These are phyloP conservation scores for Sphinx pinastri DNA, from an alignment of 2,888 invertebrate genomes.

Conservation along the genomic window DNA sequence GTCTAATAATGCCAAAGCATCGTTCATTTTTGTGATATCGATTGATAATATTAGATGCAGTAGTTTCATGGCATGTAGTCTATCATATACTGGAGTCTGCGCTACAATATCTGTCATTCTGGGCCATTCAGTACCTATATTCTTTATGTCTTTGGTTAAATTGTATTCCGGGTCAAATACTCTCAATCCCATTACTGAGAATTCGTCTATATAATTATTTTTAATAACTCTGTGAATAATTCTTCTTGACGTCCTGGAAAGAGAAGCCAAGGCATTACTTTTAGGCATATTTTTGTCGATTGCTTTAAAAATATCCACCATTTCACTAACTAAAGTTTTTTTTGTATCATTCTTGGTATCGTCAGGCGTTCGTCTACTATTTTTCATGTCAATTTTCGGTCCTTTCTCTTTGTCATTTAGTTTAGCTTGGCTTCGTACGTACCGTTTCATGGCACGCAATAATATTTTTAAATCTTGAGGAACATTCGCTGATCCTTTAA, in stretches of 20 bases:
- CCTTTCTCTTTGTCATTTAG: conserved; percentile 28
- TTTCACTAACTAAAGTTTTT: conserved; percentile 20
- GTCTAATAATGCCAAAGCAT: conserved; percentile 49
- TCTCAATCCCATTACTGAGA: conserved; percentile 37
- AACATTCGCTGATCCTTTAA: conserved; percentile 39
- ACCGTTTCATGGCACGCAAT: conserved; percentile 54
- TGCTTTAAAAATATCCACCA: conserved; percentile 51
- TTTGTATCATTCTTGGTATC: conserved; percentile 31
- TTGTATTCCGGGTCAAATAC: conserved; percentile 50
- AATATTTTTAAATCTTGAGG: conserved; percentile 54
- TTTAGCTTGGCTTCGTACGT: conserved; percentile 48
- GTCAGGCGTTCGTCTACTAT: conserved; percentile 25
- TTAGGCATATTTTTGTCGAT: conserved; percentile 50
- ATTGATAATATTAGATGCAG: conserved; percentile 53
- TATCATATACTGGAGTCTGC: conserved; percentile 44
- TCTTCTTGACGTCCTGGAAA: conserved; percentile 49
- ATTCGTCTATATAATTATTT: conserved; percentile 47
- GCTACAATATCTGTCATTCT: conserved; percentile 42
- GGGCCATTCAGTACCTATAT: conserved; percentile 56
- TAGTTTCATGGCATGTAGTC: conserved; percentile 56
- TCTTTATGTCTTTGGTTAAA: conserved; percentile 50
- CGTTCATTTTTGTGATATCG: conserved; percentile 58
- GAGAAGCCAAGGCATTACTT: conserved; percentile 43
- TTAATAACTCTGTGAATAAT: conserved; percentile 57
- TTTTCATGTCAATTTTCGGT: conserved; percentile 16